These are phyloP conservation scores for Trissoscelio sp. DNA, from an alignment of 2,888 invertebrate species.

Conservation along the genomic window DNA sequence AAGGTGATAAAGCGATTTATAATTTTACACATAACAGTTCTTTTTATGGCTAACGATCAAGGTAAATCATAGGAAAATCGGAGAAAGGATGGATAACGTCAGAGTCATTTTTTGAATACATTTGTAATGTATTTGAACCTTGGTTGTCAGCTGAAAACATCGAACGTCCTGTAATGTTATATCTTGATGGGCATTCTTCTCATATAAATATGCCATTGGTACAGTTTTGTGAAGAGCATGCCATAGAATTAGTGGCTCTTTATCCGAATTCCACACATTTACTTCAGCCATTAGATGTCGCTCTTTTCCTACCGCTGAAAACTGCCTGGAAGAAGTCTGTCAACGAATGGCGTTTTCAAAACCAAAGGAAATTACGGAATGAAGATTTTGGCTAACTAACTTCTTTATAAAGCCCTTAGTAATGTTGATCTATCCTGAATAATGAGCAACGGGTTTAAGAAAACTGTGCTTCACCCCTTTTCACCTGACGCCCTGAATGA, in stretches of 20 bases:
- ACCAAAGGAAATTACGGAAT: slow-evolving; percentile 3
- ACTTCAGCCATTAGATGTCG: slow-evolving; percentile 67
- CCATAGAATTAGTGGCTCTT: slow-evolving; percentile 77
- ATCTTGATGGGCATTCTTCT: slow-evolving; percentile 81
- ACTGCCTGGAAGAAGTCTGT: slow-evolving; percentile 24
- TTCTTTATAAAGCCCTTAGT: slow-evolving; percentile 1
- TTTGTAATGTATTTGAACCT: slow-evolving; percentile 79
- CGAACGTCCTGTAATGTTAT: slow-evolving; percentile 78
- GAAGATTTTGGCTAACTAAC: neutral
- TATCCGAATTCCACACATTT: slow-evolving; percentile 80
- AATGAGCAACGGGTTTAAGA: slow-evolving; percentile 33
- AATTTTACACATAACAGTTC: slow-evolving; percentile 21
- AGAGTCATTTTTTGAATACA: slow-evolving; percentile 80
- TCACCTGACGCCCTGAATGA: slow-evolving; percentile 14
- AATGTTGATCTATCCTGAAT: slow-evolving; percentile 3
- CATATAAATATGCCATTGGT: slow-evolving; percentile 78
- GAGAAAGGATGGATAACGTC: slow-evolving; percentile 82
- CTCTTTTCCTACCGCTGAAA: slow-evolving; percentile 68
- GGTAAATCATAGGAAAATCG: slow-evolving; percentile 80
- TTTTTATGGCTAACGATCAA: slow-evolving; percentile 70
- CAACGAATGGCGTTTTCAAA: slow-evolving; percentile 32
- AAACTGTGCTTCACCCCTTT: slow-evolving; percentile 42
- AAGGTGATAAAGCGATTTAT: slow-evolving; percentile 31
- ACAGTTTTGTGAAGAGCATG: slow-evolving; percentile 75
- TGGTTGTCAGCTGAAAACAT: slow-evolving; percentile 77